A percentile compares a stretch with the other conserved stretches of the same genome.
phyloP scores from a whole-genome alignment of 2,797 vertebrate genomes.

The Numenius phaeopus region DNA sequence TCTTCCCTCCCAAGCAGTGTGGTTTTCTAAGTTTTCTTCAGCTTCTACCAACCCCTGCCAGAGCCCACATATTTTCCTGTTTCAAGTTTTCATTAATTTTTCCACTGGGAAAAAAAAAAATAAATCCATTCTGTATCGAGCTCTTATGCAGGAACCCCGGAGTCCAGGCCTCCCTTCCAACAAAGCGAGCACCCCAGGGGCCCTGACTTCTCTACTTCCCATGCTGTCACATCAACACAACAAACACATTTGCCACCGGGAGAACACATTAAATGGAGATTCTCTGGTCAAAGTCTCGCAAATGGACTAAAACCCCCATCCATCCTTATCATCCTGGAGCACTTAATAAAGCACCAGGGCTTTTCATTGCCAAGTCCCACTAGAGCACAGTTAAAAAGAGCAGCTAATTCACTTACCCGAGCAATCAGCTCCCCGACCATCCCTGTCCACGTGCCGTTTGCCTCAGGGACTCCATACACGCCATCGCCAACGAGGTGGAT shows the following conservation, averaged over 20 bases:
- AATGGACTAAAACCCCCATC: neutral
- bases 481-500: constrained; percentile 95
- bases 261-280: neutral
- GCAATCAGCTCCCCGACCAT: constrained; percentile 99
- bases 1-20: neutral
- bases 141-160: accelerated
- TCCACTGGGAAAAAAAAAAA: neutral
- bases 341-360: neutral
- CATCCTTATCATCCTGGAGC: neutral
- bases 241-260: neutral
- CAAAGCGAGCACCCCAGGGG: neutral
- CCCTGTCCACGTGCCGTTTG: constrained; percentile 95
- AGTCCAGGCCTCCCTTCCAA: neutral
- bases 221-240: neutral
- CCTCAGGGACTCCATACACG: constrained; percentile 92
- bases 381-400: neutral
- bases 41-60: neutral
- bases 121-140: accelerated
- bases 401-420: constrained; percentile 82
- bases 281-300: neutral
- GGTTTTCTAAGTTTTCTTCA: neutral
- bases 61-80: neutral
- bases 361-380: neutral
- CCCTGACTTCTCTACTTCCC: neutral
- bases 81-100: neutral